Evolutionary conservation across 2,113 vertebrate genomes (phyloP), one percentile per base, ranked within the genome.

Genomic region (Craseonycteris thonglongyai): DNA sequence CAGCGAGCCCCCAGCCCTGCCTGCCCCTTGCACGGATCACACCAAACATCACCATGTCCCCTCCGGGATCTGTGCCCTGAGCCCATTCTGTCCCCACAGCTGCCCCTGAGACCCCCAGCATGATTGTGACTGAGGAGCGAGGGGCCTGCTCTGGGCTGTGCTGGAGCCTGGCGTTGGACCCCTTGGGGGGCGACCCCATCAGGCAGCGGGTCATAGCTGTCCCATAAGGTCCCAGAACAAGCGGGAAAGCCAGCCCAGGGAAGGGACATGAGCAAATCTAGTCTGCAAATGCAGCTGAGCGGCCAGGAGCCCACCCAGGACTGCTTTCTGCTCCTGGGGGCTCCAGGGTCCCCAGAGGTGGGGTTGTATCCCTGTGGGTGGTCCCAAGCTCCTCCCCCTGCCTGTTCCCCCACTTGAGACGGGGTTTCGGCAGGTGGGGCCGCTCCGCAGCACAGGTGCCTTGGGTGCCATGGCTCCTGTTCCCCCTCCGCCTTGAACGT

Each of bases 11-110:
- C 24, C 33, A 1, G 0, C 2, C 1, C 47, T 7, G 66, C 8
- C 72, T 14, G 61, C 35, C 13, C 18, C 35, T 7, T 1, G 10
- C 35, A 13, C 7, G 0, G 28, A 13, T 22, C n/a, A 26, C n/a
- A 9, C 7, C 0, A 0, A n/a, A n/a, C 16, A 3, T 42, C 8
- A 2, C 6, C 30, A 3, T 1, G 5, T 51, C 2, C 58, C 3
- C 10, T 10, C 38, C 2, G 8, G 76, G 33, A 38, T 8, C 6
- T 2, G 16, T 15, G 3, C 38, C 78, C 19, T 7, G n/a, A 21
- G 21, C 49, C 10, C 74, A 21, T 1, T 42, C n/a, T 40, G 19
- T 22, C 71, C 61, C 22, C 51, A 51, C 42, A 6, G 47, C 1
- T 2, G 35, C 7, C 24, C 1, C 16, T 22, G 2, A 47, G 33